Evolutionary conservation across 1,140 invertebrate genomes (phyloP).

Genomic region (Pissodes strobi): DNA sequence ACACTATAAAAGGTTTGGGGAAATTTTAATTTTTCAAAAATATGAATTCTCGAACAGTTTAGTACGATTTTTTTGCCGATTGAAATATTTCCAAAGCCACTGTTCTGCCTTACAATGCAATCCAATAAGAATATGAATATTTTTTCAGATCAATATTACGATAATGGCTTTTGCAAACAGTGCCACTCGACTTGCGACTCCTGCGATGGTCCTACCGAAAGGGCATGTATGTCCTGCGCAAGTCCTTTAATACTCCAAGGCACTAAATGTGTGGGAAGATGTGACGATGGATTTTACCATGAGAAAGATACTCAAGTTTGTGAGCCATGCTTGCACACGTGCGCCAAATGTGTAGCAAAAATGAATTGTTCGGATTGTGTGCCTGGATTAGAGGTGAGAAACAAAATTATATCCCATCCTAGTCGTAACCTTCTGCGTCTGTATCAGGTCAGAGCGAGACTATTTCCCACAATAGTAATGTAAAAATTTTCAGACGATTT

Average conservation of each 20-base stretch:
- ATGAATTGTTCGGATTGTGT: slow-evolving; percentile 79
- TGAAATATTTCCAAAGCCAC: too few relatives aligned
- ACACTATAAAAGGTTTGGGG: too few relatives aligned
- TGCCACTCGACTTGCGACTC: slow-evolving; percentile 74
- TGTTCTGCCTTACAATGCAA: too few relatives aligned
- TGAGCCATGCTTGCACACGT: slow-evolving; percentile 76
- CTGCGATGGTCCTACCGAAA: slow-evolving; percentile 70
- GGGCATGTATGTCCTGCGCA: slow-evolving; percentile 71
- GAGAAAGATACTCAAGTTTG: slow-evolving; percentile 67
- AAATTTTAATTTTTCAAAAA: too few relatives aligned
- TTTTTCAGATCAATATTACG: slow-evolving; percentile 69
- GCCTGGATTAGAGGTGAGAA: slow-evolving; percentile 63
- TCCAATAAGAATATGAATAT: too few relatives aligned
- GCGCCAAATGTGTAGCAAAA: slow-evolving; percentile 73
- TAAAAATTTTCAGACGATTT: too few relatives aligned
- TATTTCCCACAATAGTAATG: too few relatives aligned
- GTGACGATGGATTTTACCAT: slow-evolving; percentile 72
- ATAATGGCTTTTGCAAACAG: slow-evolving; percentile 67
- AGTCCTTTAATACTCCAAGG: slow-evolving; percentile 69
- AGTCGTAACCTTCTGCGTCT: too few relatives aligned
- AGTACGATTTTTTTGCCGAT: too few relatives aligned
- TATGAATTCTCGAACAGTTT: too few relatives aligned
- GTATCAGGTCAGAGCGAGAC: too few relatives aligned
- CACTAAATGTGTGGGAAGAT: slow-evolving; percentile 70
- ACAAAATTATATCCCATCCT: too few relatives aligned